Conservation (phyloP, 2,113 vertebrate species). For the Dasyprocta punctata region DNA sequence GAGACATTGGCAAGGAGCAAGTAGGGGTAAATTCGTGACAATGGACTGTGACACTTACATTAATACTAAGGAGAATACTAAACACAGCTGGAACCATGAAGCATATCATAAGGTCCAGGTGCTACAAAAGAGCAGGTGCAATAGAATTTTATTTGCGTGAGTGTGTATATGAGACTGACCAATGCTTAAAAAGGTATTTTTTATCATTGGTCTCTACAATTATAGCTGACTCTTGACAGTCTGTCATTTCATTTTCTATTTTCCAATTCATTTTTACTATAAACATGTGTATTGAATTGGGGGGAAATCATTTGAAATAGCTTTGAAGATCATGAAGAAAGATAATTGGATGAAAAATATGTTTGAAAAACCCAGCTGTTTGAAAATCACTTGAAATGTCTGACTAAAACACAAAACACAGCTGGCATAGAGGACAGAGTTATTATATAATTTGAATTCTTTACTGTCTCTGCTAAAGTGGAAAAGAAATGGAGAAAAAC, state of each 20-base stretch:
- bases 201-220: neutral
- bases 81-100: neutral
- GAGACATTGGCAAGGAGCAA: accelerated
- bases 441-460: constrained; percentile 73
- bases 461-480: constrained; percentile 69
- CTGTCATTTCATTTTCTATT: constrained; percentile 67
- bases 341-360: constrained; percentile 74
- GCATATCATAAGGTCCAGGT: neutral
- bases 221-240: constrained; percentile 25
- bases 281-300: constrained; percentile 75
- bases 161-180: neutral
- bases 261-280: constrained; percentile 66
- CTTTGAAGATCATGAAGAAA: constrained; percentile 73
- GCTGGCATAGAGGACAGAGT: constrained; percentile 65
- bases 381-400: constrained; percentile 72
- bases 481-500: constrained; percentile 54
- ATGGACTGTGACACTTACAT: neutral
- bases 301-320: constrained; percentile 71
- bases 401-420: constrained; percentile 76
- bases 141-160: neutral
- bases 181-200: neutral
- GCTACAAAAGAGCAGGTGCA: neutral
- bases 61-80: neutral
- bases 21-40: neutral
- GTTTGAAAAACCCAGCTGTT: constrained; percentile 73